Evolutionary conservation across 2,113 vertebrate genomes (phyloP).

Genomic region (Sterna hirundo): DNA sequence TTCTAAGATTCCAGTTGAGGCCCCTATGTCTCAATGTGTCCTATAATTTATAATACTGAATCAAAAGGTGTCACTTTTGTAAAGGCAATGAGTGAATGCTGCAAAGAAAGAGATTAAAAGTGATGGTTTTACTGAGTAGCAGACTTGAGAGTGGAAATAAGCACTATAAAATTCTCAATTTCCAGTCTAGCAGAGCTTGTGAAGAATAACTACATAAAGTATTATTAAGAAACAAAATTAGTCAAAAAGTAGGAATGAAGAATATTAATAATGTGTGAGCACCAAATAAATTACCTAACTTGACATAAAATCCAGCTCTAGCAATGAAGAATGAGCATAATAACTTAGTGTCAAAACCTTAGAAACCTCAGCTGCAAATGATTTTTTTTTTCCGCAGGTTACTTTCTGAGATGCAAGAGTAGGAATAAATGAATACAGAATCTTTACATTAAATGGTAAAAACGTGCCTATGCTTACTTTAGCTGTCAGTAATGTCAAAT

Average conservation of each 20-base stretch:
- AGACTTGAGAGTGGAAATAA: background rate
- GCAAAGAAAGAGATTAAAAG: background rate
- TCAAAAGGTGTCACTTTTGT: background rate
- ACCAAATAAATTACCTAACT: conserved; percentile 6
- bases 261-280: background rate
- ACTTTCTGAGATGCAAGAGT: background rate
- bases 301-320: background rate
- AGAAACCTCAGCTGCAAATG: background rate
- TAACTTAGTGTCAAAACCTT: background rate
- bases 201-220: background rate
- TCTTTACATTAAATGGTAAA: background rate
- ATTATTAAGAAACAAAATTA: background rate
- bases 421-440: conserved; percentile 27
- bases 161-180: background rate
- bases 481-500: background rate
- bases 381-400: background rate
- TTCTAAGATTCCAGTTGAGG: background rate
- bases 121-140: background rate
- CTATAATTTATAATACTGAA: background rate
- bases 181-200: background rate
- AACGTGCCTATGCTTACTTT: background rate
- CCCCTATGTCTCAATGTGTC: background rate
- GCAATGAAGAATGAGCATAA: background rate
- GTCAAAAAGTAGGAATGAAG: background rate
- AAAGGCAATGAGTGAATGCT: background rate